Percentiles rank a stretch among this genome's conserved stretches.
Evolutionary conservation across 2,797 vertebrate species (phyloP).

Genomic region (Salarias fasciatus): DNA sequence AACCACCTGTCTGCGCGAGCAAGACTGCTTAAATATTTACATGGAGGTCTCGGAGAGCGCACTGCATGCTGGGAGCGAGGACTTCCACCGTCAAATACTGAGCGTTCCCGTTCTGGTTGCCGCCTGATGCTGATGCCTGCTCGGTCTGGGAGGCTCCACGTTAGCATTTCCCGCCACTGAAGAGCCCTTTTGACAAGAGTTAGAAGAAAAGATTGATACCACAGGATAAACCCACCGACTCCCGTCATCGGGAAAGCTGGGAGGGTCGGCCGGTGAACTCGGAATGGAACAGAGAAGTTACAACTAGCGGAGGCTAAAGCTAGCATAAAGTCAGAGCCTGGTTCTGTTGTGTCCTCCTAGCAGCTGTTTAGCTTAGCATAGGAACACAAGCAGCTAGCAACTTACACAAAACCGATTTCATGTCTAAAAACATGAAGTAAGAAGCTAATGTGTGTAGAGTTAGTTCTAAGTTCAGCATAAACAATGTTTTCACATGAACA

Average conservation of each 20-base stretch:
- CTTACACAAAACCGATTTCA: conserved; percentile 3
- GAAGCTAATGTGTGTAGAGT: background rate
- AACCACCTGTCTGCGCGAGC: background rate
- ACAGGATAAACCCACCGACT: background rate
- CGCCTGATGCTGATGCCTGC: too few species aligned
- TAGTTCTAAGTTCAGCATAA: too few species aligned
- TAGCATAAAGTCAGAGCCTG: too few species aligned
- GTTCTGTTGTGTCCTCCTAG: too few species aligned
- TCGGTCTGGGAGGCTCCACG: too few species aligned
- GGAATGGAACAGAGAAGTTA: background rate
- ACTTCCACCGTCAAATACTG: too few species aligned
- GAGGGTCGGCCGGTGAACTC: too few species aligned
- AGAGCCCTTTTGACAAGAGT: background rate
- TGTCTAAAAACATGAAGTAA: background rate
- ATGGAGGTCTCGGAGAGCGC: background rate
- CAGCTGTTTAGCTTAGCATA: background rate
- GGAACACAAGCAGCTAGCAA: background rate
- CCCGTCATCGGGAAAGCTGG: too few species aligned
- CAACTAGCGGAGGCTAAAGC: background rate
- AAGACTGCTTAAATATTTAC: background rate
- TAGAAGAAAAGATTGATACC: background rate
- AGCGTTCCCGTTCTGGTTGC: too few species aligned
- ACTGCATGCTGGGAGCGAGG: background rate
- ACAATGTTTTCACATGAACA: too few species aligned
- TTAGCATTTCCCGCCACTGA: too few species aligned